Base-by-base conservation (phyloP, 2,888 invertebrate genomes). In the Nephrotoma appendiculata region DNA sequence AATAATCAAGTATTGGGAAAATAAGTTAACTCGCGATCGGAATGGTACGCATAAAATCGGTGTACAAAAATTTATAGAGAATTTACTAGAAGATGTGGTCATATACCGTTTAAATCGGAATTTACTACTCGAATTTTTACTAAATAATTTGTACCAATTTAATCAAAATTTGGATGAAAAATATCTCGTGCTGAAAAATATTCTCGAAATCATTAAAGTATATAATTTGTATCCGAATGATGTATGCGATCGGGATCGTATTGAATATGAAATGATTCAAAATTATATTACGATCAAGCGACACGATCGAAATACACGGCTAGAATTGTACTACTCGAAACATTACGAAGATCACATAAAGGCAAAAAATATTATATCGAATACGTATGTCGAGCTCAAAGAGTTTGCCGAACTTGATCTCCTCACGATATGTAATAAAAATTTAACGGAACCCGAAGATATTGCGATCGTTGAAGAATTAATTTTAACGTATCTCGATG, bases 91-190 rank as follows among this genome's bases (percentile, higher is more conserved):
- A 3, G 71, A 71, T 11, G 71, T 71, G 31, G 3, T 31, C 31
- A 9, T 71, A 9, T 93, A 94, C 86, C 91, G 94, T 0, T 93
- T 96, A 0, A 91, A 93, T 0, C 94, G 95, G 15, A 93, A 93
- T 87, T 92, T 93, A 19, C 93, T 95, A 0, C 94, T 95, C 0
- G 92, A 94, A 88, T 96, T 96, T 90, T 93, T 95, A 71, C 91
- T 94, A 0, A 92, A 93, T 86, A 92, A 93, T 87, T 93, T 93
- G 0, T 92, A 92, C 2, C 92, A 92, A 87, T 92, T 94, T 44
- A 89, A 89, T 0, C 91, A 93, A 41, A 86, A 88, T 0, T 87
- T 88, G 0, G 87, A 88, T 6, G 89, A 90, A 43, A 94, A 93
- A 88, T 95, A 94, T 89, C 92, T 93, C 48, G 88, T 91, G 15